Base-by-base conservation (phyloP, 2,888 invertebrate species). In the Acanthococcus lagerstroemiae region DNA sequence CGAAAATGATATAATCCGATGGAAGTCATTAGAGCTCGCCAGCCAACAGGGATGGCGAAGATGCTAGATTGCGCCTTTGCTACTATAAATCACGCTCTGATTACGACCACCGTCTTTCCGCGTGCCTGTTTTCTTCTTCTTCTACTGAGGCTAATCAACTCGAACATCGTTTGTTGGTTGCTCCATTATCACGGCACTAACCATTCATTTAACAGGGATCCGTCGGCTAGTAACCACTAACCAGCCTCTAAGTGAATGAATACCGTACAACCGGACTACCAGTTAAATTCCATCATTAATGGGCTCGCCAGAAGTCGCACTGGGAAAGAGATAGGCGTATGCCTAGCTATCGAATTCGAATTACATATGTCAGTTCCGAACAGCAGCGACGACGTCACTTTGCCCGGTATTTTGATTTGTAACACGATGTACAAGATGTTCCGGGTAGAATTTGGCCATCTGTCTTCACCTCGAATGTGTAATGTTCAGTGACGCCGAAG, bases 1-100 rank as follows among this genome's bases (percentile, higher is more conserved):
- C 54, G 37, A 63, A 61, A 63, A 63, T n/a, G 54, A 52, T 48
- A 63, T 63, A 63, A 63, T 63, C 52, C 63, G 60, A 50, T 63
- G 54, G 44, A 54, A 63, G 63, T 63, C 63, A 63, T 63, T 63
- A 63, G 44, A 44, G 58, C 26, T 58, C 26, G 58, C 58, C n/a
- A 37, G 37, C 37, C 37, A n/a, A n/a, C 37, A 37, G 37, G 37
- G 37, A 37, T 37, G 37, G 12, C n/a, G 37, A 15, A n/a, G 12
- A 52, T 24, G 22, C 24, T 22, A 52, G 22, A 45, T 52, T 52
- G 19, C 24, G 24, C 22, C 52, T 24, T 24, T 52, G 15, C 19
- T 19, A 24, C 52, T 52, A 52, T 52, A 52, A 52, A 52, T 52
- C 52, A 52, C 22, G 24, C 55, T 55, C 55, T 55, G 55, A 55